Conservation (phyloP, 2,797 vertebrate species). For the Chanos chanos region DNA sequence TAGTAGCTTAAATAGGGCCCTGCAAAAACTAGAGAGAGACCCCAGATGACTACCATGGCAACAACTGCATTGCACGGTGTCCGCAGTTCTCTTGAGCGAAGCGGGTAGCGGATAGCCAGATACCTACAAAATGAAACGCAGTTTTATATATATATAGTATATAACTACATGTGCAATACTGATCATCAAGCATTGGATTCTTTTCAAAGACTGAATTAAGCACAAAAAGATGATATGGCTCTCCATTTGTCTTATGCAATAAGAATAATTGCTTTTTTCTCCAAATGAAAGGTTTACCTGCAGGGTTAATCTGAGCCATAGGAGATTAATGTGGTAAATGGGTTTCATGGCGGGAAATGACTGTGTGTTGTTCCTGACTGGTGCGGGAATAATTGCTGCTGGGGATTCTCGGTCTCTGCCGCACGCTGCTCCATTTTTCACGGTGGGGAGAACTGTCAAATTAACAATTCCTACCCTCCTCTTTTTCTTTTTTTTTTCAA, state of each 20-base stretch:
- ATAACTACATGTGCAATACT: too few relatives aligned
- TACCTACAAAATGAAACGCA: constrained; percentile 64
- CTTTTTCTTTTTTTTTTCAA: constrained; percentile 27
- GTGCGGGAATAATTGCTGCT: constrained; percentile 38
- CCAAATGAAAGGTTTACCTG: neutral
- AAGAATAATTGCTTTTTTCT: neutral
- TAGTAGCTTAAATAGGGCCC: constrained; percentile 87
- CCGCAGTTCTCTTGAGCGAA: constrained; percentile 79
- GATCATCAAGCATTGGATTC: too few relatives aligned
- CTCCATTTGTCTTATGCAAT: neutral
- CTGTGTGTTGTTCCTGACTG: constrained; percentile 33
- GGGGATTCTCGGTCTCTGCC: constrained; percentile 30
- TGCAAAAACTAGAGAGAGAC: constrained; percentile 79
- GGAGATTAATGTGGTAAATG: neutral
- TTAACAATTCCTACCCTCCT: too few relatives aligned
- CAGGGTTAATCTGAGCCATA: neutral
- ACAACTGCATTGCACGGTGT: constrained; percentile 79
- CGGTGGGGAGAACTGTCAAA: constrained; percentile 32
- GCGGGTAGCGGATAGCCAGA: constrained; percentile 82
- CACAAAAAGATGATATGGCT: too few relatives aligned
- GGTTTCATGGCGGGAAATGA: constrained; percentile 13
- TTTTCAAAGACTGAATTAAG: too few relatives aligned
- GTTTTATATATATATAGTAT: neutral
- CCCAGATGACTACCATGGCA: constrained; percentile 85
- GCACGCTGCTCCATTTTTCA: constrained; percentile 21